A percentile compares a stretch with the other conserved stretches of the same genome.
phyloP scores from a whole-genome alignment of 2,888 invertebrate genomes.

The Disparrhopalites patrizii region DNA sequence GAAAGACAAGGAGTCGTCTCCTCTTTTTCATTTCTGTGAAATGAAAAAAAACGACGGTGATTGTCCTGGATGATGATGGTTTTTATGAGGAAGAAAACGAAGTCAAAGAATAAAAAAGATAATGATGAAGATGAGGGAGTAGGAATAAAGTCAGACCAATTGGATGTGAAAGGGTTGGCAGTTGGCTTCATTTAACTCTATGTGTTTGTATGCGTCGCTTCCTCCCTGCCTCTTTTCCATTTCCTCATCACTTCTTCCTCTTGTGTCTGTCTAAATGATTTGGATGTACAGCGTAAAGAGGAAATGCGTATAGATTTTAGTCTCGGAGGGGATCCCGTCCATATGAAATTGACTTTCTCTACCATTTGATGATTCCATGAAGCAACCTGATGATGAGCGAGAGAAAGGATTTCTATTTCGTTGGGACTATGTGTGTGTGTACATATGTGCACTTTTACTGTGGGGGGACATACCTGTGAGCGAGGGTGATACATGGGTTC shows the following conservation, averaged over 20 bases:
- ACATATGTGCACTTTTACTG: neutral
- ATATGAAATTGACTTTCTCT: too few species aligned
- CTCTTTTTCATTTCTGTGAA: slow-evolving; percentile 21
- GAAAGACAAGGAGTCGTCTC: neutral
- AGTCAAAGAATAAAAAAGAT: too few species aligned
- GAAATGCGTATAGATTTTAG: neutral
- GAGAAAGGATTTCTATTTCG: neutral
- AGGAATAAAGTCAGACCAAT: slow-evolving; percentile 23
- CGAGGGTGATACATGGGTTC: neutral
- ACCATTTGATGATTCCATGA: too few species aligned
- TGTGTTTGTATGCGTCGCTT: slow-evolving; percentile 16
- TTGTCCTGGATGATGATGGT: neutral
- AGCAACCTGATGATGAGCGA: too few species aligned
- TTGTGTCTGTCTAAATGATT: slow-evolving; percentile 18
- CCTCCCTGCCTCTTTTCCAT: too few species aligned
- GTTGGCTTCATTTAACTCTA: slow-evolving; percentile 22
- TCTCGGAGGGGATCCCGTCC: slow-evolving; percentile 1
- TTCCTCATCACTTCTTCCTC: neutral
- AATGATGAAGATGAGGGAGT: slow-evolving; percentile 15
- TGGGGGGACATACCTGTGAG: too few species aligned
- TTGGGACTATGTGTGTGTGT: neutral
- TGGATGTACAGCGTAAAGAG: slow-evolving; percentile 5
- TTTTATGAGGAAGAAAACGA: slow-evolving; percentile 11
- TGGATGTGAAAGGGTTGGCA: slow-evolving; percentile 19
- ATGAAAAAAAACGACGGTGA: slow-evolving; percentile 18